phyloP scores from a whole-genome alignment of 2,797 vertebrate species.

The Hipposideros larvatus region DNA sequence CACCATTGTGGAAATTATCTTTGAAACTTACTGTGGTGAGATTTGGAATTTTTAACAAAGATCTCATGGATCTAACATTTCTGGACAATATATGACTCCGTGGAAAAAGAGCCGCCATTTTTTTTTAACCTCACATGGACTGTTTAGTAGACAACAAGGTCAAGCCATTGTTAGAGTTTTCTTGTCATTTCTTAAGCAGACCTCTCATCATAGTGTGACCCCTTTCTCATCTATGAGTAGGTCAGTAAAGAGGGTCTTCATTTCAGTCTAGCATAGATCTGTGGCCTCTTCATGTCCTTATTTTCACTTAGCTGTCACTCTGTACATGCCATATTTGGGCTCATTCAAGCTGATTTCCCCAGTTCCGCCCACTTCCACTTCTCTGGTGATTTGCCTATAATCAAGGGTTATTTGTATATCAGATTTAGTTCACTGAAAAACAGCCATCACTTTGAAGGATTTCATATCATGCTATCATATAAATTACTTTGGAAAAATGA shows the following conservation, averaged over 20 bases:
- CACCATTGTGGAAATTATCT: background rate
- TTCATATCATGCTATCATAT: background rate
- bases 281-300: background rate
- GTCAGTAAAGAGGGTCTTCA: background rate
- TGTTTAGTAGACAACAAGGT: background rate
- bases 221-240: background rate
- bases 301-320: background rate
- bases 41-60: background rate
- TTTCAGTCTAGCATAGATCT: background rate
- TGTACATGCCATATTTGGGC: background rate
- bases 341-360: background rate
- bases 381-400: slow-evolving; percentile 46
- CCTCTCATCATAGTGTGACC: background rate
- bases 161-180: background rate
- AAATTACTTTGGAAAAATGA: slow-evolving; percentile 28
- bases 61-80: background rate
- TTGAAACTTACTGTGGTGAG: background rate
- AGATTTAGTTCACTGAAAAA: slow-evolving; percentile 17
- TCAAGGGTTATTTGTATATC: slow-evolving; percentile 47
- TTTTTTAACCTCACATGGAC: background rate
- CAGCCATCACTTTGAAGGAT: background rate
- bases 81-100: background rate
- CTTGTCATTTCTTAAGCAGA: background rate
- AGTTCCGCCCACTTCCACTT: background rate
- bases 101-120: background rate